Evolutionary conservation across 1,140 invertebrate genomes (phyloP).

Genomic region (Eriocheir sinensis): DNA sequence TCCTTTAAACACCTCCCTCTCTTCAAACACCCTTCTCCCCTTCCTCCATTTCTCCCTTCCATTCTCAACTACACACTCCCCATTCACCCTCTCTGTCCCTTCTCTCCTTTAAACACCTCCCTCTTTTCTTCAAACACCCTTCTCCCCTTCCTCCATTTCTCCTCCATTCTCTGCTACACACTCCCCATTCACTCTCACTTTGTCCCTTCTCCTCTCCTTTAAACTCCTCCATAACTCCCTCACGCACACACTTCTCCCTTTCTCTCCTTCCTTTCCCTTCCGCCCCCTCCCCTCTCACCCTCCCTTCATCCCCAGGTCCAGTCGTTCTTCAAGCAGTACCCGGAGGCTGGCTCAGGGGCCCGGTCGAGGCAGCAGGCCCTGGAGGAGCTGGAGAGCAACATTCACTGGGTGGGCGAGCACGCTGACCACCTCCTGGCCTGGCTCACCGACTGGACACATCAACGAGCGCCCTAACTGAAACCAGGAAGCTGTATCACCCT

Average conservation of each 20-base stretch:
- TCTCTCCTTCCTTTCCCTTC: not conserved
- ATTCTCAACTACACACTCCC: not conserved
- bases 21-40: too few relatives aligned
- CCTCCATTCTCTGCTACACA: not conserved
- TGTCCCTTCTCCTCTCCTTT: not conserved
- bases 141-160: too few relatives aligned
- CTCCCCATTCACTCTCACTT: too few relatives aligned
- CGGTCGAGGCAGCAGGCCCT: slow-evolving; percentile 87
- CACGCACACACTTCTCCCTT: not conserved
- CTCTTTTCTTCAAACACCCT: not conserved
- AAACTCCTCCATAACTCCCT: not conserved
- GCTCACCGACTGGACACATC: slow-evolving; percentile 35
- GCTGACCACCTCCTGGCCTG: slow-evolving; percentile 37
- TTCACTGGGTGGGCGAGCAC: slow-evolving; percentile 86
- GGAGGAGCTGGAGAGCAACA: slow-evolving; percentile 90
- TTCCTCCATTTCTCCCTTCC: not conserved
- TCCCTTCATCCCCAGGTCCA: slow-evolving; percentile 84
- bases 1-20: too few relatives aligned
- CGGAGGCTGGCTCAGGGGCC: slow-evolving; percentile 92
- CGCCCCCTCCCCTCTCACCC: too few relatives aligned
- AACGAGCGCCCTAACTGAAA: too few relatives aligned
- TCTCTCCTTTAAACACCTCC: not conserved
- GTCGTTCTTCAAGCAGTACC: slow-evolving; percentile 89
- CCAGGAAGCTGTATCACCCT: not conserved
- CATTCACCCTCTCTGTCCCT: not conserved